Evolutionary conservation across 2,797 vertebrate genomes (phyloP).

Genomic region (Paedocypris micromegethes): DNA sequence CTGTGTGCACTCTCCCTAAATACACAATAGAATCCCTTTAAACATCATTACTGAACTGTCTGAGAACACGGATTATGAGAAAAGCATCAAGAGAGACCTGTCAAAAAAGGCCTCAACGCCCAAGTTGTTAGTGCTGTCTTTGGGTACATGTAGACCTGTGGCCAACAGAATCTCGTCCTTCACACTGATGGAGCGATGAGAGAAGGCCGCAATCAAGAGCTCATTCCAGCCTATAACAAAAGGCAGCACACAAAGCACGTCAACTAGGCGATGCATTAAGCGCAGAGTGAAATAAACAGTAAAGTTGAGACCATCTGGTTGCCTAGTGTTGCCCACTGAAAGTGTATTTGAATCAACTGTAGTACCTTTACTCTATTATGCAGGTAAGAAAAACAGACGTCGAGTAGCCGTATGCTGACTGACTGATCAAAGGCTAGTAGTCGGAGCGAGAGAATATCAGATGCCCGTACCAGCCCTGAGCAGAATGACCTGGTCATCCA

Average conservation of each 20-base stretch:
- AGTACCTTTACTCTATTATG: too few species aligned
- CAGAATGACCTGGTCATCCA: conserved; percentile 97
- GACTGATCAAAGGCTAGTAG: too few species aligned
- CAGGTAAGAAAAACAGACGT: too few species aligned
- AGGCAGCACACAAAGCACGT: background rate
- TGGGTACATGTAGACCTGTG: conserved; percentile 84
- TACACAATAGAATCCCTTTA: background rate
- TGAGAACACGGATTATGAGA: conserved; percentile 3
- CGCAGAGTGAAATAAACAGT: too few species aligned
- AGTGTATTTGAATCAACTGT: too few species aligned
- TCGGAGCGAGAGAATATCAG: background rate
- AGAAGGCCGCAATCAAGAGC: conserved; percentile 94
- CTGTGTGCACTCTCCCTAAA: conserved; percentile 84
- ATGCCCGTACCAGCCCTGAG: conserved; percentile 82
- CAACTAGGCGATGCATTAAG: too few species aligned
- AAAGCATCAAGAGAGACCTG: conserved; percentile 64
- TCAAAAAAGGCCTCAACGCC: conserved; percentile 96
- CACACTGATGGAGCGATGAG: conserved; percentile 88
- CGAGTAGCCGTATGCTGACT: too few species aligned
- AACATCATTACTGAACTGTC: background rate
- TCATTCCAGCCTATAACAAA: conserved; percentile 87
- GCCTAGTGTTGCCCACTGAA: too few species aligned
- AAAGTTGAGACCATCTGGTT: too few species aligned
- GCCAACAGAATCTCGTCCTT: conserved; percentile 93
- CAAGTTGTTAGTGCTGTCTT: conserved; percentile 81